Evolutionary conservation across 1,140 invertebrate genomes (phyloP).

Genomic region (Cydia pomonella): DNA sequence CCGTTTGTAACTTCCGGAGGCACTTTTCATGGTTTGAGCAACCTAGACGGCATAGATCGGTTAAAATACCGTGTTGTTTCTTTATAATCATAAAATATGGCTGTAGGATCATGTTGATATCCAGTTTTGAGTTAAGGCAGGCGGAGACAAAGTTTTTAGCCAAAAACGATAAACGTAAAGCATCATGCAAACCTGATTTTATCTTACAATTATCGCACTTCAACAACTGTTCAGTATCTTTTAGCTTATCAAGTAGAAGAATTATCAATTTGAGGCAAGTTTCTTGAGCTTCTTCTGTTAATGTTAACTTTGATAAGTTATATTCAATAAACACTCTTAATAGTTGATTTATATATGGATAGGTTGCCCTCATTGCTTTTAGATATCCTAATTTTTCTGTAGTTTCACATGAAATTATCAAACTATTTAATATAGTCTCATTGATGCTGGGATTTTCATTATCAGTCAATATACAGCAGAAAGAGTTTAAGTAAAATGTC

Average conservation of each 20-base stretch:
- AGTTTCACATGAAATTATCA: conserved; percentile 49
- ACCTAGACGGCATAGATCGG: conserved; percentile 43
- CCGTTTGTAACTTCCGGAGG: conserved; percentile 60
- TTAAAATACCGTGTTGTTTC: conserved; percentile 56
- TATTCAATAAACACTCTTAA: conserved; percentile 59
- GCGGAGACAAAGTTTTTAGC: conserved; percentile 52
- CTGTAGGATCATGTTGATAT: conserved; percentile 43
- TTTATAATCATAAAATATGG: conserved; percentile 46
- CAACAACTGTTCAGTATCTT: conserved; percentile 49
- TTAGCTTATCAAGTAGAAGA: conserved; percentile 51
- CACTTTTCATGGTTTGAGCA: conserved; percentile 60
- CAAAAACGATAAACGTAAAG: conserved; percentile 57
- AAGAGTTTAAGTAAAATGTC: conserved; percentile 60
- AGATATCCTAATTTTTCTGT: conserved; percentile 59
- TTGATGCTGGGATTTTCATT: conserved; percentile 38
- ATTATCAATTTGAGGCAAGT: conserved; percentile 56
- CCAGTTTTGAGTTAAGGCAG: conserved; percentile 39
- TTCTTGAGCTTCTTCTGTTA: conserved; percentile 37
- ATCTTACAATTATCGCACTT: conserved; percentile 68
- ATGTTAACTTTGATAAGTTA: conserved; percentile 35
- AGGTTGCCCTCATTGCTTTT: conserved; percentile 48
- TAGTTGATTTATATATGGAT: conserved; percentile 62
- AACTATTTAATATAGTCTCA: conserved; percentile 52
- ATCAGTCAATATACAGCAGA: conserved; percentile 56
- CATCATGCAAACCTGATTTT: conserved; percentile 60